A percentile compares a stretch with the other conserved stretches of the same genome.
Evolutionary conservation across 2,797 vertebrate genomes (phyloP).

Genomic region (Geotrypetes seraphini): DNA sequence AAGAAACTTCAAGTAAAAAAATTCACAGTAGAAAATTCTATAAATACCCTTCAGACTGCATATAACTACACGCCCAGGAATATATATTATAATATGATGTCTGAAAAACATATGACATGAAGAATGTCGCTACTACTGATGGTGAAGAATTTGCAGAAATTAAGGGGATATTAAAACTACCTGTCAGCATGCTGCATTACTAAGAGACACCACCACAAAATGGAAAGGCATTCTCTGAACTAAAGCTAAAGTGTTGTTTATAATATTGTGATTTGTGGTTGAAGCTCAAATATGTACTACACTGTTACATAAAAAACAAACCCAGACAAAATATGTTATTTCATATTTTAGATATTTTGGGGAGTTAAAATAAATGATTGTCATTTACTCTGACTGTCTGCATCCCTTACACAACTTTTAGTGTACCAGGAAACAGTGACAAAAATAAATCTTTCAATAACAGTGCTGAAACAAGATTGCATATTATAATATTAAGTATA

Average conservation of each 20-base stretch:
- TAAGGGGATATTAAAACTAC: slow-evolving; percentile 24
- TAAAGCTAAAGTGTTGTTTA: slow-evolving; percentile 35
- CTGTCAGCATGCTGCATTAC: slow-evolving; percentile 17
- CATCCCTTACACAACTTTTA: slow-evolving; percentile 2
- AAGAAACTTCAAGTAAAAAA: slow-evolving; percentile 54
- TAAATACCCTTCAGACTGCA: slow-evolving; percentile 35
- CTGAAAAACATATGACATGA: slow-evolving; percentile 29
- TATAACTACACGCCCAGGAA: background rate
- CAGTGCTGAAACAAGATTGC: slow-evolving; percentile 8
- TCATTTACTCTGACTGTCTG: slow-evolving; percentile 37
- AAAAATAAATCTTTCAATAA: background rate
- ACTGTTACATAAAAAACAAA: slow-evolving; percentile 43
- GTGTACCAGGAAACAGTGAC: slow-evolving; percentile 2
- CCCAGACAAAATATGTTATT: slow-evolving; percentile 34
- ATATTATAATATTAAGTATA: slow-evolving; percentile 39
- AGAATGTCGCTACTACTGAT: slow-evolving; percentile 13
- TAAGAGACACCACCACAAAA: slow-evolving; percentile 21
- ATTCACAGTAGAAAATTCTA: slow-evolving; percentile 37
- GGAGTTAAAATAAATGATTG: slow-evolving; percentile 30
- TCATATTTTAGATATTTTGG: slow-evolving; percentile 34
- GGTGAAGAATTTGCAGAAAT: slow-evolving; percentile 22
- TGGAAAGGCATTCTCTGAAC: slow-evolving; percentile 46
- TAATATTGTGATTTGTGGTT: slow-evolving; percentile 30
- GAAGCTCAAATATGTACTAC: slow-evolving; percentile 35
- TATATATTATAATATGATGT: slow-evolving; percentile 49